Evolutionary conservation across 1,140 invertebrate genomes (phyloP).

Genomic region (Drosophila yakuba): DNA sequence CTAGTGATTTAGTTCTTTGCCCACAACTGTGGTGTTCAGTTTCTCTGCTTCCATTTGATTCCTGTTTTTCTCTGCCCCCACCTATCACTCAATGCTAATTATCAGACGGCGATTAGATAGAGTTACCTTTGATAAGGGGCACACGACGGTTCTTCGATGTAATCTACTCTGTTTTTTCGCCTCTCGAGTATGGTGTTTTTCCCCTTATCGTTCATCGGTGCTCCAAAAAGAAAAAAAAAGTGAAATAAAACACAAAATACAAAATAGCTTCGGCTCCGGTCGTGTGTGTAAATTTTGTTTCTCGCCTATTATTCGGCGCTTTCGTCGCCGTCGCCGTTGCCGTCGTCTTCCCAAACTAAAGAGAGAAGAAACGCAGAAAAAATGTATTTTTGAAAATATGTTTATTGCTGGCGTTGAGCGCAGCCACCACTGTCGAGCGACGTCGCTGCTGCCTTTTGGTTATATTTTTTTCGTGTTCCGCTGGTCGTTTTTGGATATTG

Average conservation of each 20-base stretch:
- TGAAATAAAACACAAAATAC: conserved; percentile 16
- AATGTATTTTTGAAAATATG: conserved; percentile 77
- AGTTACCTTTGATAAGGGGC: conserved; percentile 47
- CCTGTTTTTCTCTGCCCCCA: conserved; percentile 4
- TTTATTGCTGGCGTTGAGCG: conserved; percentile 61
- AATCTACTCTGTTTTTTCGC: conserved; percentile 34
- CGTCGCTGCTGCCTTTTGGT: conserved; percentile 18
- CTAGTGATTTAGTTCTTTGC: conserved; percentile 1
- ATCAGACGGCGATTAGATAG: conserved; percentile 66
- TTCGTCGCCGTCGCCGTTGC: conserved; percentile 28
- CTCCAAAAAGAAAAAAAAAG: conserved; percentile 25
- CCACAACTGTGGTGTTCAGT: conserved; percentile 2
- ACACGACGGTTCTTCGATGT: conserved; percentile 24
- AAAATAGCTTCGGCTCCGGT: conserved; percentile 33
- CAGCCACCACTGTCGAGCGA: conserved; percentile 31
- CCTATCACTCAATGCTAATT: conserved; percentile 61
- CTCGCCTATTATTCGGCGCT: conserved; percentile 41
- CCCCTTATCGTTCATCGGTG: conserved; percentile 67
- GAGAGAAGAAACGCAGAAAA: conserved; percentile 33
- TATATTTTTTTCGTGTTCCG: not conserved
- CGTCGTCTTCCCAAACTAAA: conserved; percentile 35
- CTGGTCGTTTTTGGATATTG: conserved; percentile 68
- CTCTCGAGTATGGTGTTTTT: not conserved
- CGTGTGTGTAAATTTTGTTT: conserved; percentile 38
- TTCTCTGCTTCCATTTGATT: not conserved